A percentile compares a stretch with the other conserved stretches of the same genome.
Conservation (phyloP, 2,888 invertebrate species). For the Tenthredo livida region DNA sequence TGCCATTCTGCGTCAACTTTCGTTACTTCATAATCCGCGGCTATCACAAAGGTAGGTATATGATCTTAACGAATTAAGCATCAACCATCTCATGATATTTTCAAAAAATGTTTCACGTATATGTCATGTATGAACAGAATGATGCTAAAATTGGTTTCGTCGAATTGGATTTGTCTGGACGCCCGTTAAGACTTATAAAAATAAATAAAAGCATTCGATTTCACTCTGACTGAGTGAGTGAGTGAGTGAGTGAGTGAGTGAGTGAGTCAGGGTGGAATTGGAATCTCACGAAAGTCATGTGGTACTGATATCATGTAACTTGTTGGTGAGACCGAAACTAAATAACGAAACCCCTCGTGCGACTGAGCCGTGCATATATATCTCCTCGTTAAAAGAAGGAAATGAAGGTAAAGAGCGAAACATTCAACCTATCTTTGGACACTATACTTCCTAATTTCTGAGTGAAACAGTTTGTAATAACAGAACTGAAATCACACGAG, state of each 20-base stretch:
- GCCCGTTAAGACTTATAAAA: background rate
- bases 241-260: too few relatives aligned
- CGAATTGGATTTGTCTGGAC: background rate
- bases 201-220: background rate
- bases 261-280: background rate
- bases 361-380: background rate
- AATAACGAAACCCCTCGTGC: background rate
- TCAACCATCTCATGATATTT: background rate
- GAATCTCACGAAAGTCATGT: background rate
- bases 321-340: background rate
- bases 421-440: conserved; percentile 13
- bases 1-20: background rate
- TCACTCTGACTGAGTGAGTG: background rate
- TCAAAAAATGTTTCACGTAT: too few relatives aligned
- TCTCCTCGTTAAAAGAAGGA: background rate
- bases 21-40: background rate
- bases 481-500: background rate
- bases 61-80: background rate
- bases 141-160: conserved; percentile 5
- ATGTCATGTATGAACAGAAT: conserved; percentile 5
- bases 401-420: background rate
- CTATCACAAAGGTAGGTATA: conserved; percentile 7
- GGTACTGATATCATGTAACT: background rate
- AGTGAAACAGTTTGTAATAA: conserved; percentile 21
- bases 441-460: background rate